Evolutionary conservation across 64 coral and sea anemone species (phyloP).

Genomic region (Hydrozoanthus tunicans): DNA sequence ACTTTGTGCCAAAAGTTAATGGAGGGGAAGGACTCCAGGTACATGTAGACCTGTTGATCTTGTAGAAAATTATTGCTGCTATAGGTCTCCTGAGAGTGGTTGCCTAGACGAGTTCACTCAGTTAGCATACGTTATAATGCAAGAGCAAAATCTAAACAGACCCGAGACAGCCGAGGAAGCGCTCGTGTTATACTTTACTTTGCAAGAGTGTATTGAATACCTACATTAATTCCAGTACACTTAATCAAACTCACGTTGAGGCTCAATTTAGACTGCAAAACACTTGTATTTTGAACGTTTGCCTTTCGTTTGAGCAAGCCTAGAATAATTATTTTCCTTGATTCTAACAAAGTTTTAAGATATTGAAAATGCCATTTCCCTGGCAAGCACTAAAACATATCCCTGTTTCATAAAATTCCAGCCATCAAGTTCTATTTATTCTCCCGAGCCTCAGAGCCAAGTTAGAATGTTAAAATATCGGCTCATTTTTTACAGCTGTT

Average conservation of each 20-base stretch:
- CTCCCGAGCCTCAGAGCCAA: background rate
- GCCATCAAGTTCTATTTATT: background rate
- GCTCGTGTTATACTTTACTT: background rate
- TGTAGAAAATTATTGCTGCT: background rate
- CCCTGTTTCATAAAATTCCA: background rate
- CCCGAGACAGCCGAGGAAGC: background rate
- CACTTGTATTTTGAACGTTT: constrained; percentile 1
- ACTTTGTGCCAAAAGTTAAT: background rate
- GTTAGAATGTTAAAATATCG: no score
- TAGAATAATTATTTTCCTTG: background rate
- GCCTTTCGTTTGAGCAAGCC: constrained; percentile 1
- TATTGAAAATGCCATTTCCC: background rate
- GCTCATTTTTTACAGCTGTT: no score
- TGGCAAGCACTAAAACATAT: background rate
- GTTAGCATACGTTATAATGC: background rate
- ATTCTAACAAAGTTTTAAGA: background rate
- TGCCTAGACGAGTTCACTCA: no score
- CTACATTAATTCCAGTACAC: background rate
- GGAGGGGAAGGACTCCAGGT: background rate
- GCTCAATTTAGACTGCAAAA: background rate
- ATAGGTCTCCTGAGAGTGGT: background rate
- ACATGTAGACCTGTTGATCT: background rate
- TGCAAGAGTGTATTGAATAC: constrained; percentile 1
- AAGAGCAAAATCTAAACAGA: background rate
- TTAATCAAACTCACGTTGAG: background rate